Evolutionary conservation across 1,140 invertebrate species (phyloP), one percentile per base, ranked within the genome.

Genomic region (Dendrolimus punctatus): DNA sequence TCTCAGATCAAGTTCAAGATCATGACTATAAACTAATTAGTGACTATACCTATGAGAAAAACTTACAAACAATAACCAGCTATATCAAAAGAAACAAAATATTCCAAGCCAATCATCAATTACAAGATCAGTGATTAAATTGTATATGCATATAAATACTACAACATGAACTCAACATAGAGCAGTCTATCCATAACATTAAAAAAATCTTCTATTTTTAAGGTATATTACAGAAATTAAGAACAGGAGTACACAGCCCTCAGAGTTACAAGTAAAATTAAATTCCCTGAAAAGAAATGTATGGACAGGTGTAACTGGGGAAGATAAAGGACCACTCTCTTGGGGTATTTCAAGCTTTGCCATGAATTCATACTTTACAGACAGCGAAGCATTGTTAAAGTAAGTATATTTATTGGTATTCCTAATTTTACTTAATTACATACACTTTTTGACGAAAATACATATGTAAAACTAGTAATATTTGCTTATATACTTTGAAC

Each of bases 281-380:
- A 87, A 83, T 46, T 79, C 88, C 4, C 60, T 91, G 38, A 88
- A 87, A 57, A 88, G 87, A 66, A 89, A 90, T 73, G 85, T 91
- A 55, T 91, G 90, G 90, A 90, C 88, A 4, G 90, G 89, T 36
- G 66, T 87, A 6, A 76, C 80, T 47, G 71, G 61, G 49, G 85
- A 87, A 39, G 76, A 77, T 6, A 86, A 87, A 55, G 74, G 81
- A 1, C 90, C 91, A 41, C 56, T 92, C 8, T 91, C 90, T 10
- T 91, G 90, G 90, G 90, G 90, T 5, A 78, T 89, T 45, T 89
- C 89, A 5, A 89, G 80, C 63, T 84, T 90, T 61, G 85, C 88
- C 5, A 84, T 86, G 68, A 85, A 84, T 54, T 86, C 81, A 9
- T 88, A 87, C 60, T 88, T 88, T 62, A 87, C 83, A 36, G 85